A percentile compares a stretch with the other conserved stretches of the same genome.
phyloP scores from a whole-genome alignment of 2,797 vertebrate genomes.

The Microctenopoma stevenorrisi region DNA sequence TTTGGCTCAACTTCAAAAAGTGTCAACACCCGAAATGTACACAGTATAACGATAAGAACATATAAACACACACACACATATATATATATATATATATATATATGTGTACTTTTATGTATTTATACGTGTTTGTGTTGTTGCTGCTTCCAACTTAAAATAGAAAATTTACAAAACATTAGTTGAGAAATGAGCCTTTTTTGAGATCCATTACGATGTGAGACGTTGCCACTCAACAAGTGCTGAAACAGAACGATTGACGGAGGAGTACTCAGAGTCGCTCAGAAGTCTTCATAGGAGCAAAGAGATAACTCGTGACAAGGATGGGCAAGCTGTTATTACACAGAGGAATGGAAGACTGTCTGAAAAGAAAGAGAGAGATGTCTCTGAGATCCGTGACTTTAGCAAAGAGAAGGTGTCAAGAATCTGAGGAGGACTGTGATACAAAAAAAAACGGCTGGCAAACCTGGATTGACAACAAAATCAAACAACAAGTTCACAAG shows the following conservation, averaged over 20 bases:
- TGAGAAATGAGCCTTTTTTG: constrained; percentile 35
- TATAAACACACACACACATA: no score
- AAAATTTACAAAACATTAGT: constrained; percentile 9
- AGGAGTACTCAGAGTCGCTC: constrained; percentile 59
- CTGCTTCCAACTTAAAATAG: background rate
- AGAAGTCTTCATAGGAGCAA: constrained; percentile 55
- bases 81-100: no score
- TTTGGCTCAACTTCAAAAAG: constrained; percentile 14
- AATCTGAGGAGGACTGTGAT: constrained; percentile 34
- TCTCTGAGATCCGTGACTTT: constrained; percentile 29
- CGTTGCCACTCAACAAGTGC: constrained; percentile 59
- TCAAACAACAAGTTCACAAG: constrained; percentile 51
- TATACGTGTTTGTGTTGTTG: no score
- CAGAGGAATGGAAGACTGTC: constrained; percentile 46
- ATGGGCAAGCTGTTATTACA: constrained; percentile 65
- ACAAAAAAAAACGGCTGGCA: constrained; percentile 1
- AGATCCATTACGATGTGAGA: constrained; percentile 63
- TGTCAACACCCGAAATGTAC: constrained; percentile 17
- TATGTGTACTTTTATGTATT: no score
- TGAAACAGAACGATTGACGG: constrained; percentile 51
- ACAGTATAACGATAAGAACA: background rate
- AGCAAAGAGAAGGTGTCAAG: constrained; percentile 34
- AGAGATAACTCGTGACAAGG: constrained; percentile 59
- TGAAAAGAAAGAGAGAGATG: constrained; percentile 27
- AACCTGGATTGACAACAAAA: constrained; percentile 40